Conservation (phyloP, 2,888 invertebrate species). For the Junonia oenone region DNA sequence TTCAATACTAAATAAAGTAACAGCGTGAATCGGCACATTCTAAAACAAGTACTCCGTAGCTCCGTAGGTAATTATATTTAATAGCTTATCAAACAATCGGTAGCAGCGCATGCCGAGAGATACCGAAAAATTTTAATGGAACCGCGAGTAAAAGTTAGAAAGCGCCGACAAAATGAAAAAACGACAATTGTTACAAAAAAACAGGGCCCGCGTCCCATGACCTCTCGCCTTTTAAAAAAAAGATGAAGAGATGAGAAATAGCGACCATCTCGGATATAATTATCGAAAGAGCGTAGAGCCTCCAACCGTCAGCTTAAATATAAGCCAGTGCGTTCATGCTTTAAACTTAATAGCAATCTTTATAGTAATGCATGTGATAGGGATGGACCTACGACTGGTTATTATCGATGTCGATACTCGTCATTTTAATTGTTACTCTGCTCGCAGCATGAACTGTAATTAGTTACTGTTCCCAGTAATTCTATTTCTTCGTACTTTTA, state of each 20-base stretch:
- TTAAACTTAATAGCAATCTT: slow-evolving; percentile 77
- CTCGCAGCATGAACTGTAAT: slow-evolving; percentile 13
- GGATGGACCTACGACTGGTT: slow-evolving; percentile 42
- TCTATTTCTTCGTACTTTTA: background rate
- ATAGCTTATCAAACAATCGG: slow-evolving; percentile 27
- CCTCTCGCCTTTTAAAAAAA: slow-evolving; percentile 54
- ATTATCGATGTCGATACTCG: slow-evolving; percentile 59
- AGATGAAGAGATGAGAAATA: slow-evolving; percentile 39
- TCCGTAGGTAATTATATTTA: slow-evolving; percentile 21
- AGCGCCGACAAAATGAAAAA: slow-evolving; percentile 50
- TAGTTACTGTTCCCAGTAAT: background rate
- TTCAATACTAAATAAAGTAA: slow-evolving; percentile 16
- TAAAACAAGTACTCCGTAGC: slow-evolving; percentile 14
- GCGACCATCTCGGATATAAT: slow-evolving; percentile 68
- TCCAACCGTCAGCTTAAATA: slow-evolving; percentile 66
- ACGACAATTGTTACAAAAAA: slow-evolving; percentile 47
- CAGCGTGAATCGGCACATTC: slow-evolving; percentile 22
- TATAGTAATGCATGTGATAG: slow-evolving; percentile 66
- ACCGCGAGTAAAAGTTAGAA: slow-evolving; percentile 62
- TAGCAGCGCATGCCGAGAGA: slow-evolving; percentile 12
- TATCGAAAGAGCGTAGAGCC: slow-evolving; percentile 49
- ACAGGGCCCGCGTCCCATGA: slow-evolving; percentile 45
- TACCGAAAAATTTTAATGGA: slow-evolving; percentile 21
- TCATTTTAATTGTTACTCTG: slow-evolving; percentile 44
- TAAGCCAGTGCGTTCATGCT: slow-evolving; percentile 54